Percentiles rank a stretch among this genome's conserved stretches.
phyloP scores from a whole-genome alignment of 2,888 invertebrate genomes.

The Plebejus melissa region DNA sequence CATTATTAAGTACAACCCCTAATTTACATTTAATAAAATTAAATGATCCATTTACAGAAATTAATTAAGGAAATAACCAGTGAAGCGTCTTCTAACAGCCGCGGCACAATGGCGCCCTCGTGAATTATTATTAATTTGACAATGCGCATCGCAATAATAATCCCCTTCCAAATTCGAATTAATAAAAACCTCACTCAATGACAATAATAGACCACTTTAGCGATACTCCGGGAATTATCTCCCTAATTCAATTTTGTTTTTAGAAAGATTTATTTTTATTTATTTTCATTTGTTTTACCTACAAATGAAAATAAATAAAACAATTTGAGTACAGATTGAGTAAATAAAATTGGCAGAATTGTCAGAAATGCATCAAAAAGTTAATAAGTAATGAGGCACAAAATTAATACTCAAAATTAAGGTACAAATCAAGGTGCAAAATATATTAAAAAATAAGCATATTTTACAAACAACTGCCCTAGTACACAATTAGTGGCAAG shows the following conservation, averaged over 20 bases:
- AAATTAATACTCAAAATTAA: too few species aligned
- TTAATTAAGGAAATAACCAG: slow-evolving; percentile 75
- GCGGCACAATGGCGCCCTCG: slow-evolving; percentile 46
- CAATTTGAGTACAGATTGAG: too few species aligned
- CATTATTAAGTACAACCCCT: slow-evolving; percentile 46
- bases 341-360: too few species aligned
- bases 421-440: too few species aligned
- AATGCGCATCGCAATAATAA: slow-evolving; percentile 59
- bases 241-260: slow-evolving; percentile 54
- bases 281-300: neutral
- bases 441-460: too few species aligned
- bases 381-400: too few species aligned
- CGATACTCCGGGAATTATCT: slow-evolving; percentile 53
- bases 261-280: neutral
- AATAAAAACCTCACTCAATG: slow-evolving; percentile 74
- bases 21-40: slow-evolving; percentile 78
- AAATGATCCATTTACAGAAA: slow-evolving; percentile 78
- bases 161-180: slow-evolving; percentile 71
- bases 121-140: slow-evolving; percentile 60
- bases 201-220: slow-evolving; percentile 70
- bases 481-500: too few species aligned
- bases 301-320: too few species aligned
- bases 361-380: too few species aligned
- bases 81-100: slow-evolving; percentile 66
- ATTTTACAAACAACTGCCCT: too few species aligned